A percentile compares a stretch with the other conserved stretches of the same genome.
These are phyloP conservation scores for Idaea dimidiata DNA, from an alignment of 2,888 invertebrate species.

Conservation along the genomic window DNA sequence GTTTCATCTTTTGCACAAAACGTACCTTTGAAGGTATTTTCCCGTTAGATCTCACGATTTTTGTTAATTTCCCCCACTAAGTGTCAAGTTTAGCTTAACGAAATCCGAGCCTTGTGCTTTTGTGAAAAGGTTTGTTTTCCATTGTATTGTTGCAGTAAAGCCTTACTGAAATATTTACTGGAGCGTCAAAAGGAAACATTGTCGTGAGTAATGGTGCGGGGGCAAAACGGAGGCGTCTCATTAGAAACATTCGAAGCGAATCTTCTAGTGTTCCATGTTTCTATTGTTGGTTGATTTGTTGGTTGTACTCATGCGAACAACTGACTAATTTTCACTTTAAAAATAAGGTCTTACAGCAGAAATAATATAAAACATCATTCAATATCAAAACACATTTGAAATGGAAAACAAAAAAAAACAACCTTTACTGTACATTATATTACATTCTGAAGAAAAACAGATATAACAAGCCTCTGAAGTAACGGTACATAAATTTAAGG, in stretches of 20 bases:
- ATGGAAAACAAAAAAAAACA: too few relatives aligned
- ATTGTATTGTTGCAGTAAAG: slow-evolving; percentile 24
- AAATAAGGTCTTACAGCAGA: neutral
- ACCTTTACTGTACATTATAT: too few relatives aligned
- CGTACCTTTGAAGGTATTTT: slow-evolving; percentile 20
- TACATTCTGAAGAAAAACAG: too few relatives aligned
- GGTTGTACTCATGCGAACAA: slow-evolving; percentile 8
- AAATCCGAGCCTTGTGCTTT: slow-evolving; percentile 15
- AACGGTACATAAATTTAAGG: too few relatives aligned
- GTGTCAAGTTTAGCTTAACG: neutral
- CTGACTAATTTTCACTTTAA: slow-evolving; percentile 11
- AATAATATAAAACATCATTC: too few relatives aligned
- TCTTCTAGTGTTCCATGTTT: slow-evolving; percentile 29
- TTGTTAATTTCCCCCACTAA: slow-evolving; percentile 26
- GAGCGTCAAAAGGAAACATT: slow-evolving; percentile 47
- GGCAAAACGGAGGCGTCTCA: slow-evolving; percentile 35
- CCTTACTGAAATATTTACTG: slow-evolving; percentile 50
- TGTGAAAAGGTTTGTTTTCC: slow-evolving; percentile 18
- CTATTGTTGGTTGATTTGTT: slow-evolving; percentile 24
- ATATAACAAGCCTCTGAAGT: too few relatives aligned
- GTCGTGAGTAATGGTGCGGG: slow-evolving; percentile 45
- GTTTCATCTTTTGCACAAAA: slow-evolving; percentile 18
- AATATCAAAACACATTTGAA: too few relatives aligned
- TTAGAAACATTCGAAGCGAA: slow-evolving; percentile 44
- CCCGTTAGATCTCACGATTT: slow-evolving; percentile 23